Evolutionary conservation across 2,888 invertebrate genomes (phyloP), one percentile per base, ranked within the genome.

Genomic region (Argynnis bischoffii): DNA sequence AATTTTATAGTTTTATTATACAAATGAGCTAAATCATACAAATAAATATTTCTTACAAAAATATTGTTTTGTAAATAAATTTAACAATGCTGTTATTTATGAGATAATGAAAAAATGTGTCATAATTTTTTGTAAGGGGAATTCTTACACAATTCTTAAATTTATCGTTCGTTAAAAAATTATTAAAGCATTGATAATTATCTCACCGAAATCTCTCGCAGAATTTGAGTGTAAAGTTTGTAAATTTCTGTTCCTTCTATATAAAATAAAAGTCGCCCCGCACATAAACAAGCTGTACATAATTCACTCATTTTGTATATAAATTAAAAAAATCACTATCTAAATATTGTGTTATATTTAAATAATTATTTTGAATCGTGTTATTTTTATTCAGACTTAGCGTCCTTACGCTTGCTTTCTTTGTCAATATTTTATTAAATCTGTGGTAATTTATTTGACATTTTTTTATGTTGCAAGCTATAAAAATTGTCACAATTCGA

Each of bases 191-290:
- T 46, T 47, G 50, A 55, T 51, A 35, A 31, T 59, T 16, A 16
- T 72, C 73, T 85, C 78, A 90, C 90, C 35, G 83, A 79, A 67
- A 87, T 86, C 86, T 90, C 89, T 83, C 84, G 86, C 69, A 91
- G 74, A 68, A 91, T 88, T 81, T 88, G 83, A 2, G 80, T 76
- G 75, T 85, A 91, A 71, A 89, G 63, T 55, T 81, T 67, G 35
- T 84, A 81, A 35, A 78, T 81, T 2, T 77, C 87, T 0, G 86
- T 86, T 4, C 86, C 87, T 0, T 75, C 79, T 2, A 90, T 81
- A 65, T 76, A 81, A 66, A 73, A 78, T 15, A 90, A 68, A 72
- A 84, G 88, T 63, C 90, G 76, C 0, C 83, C 92, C 0, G 77
- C 69, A 73, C 86, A 85, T 56, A 89, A 72, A 69, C 90, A 91